phyloP scores from a whole-genome alignment of 2,888 invertebrate species.

The Mythimna pallens region DNA sequence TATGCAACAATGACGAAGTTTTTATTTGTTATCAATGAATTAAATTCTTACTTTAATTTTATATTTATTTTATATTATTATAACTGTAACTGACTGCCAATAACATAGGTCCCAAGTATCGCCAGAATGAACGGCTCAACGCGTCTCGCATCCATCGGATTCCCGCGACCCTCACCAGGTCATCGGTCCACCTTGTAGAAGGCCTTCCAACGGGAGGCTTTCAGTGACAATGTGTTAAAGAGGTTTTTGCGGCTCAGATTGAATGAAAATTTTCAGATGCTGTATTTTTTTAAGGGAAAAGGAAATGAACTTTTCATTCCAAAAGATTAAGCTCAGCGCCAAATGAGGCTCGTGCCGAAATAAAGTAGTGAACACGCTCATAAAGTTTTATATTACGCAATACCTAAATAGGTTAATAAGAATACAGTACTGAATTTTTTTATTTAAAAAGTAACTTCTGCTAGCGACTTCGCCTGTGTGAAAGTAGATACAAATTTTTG shows the following conservation, averaged over 20 bases:
- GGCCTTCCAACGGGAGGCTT: no score
- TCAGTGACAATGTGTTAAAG: no score
- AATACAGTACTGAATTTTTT: not conserved
- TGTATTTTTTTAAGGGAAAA: not conserved
- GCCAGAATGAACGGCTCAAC: no score
- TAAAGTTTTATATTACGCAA: not conserved
- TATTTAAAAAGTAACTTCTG: not conserved
- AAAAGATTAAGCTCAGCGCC: not conserved
- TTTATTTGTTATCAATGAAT: not conserved
- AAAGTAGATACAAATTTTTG: no score
- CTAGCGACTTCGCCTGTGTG: no score
- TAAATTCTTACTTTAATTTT: not conserved
- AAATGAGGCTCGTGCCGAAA: not conserved
- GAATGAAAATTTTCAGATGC: not conserved
- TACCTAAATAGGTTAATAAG: not conserved
- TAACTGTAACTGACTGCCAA: not conserved
- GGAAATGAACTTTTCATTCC: not conserved
- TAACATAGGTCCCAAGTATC: no score
- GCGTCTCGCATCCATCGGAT: no score
- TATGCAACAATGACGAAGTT: conserved; percentile 11
- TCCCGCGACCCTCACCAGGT: no score
- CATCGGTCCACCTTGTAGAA: no score
- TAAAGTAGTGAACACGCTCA: not conserved
- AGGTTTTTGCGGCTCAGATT: not conserved
- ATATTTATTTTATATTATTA: no score